Percentiles rank a stretch among this genome's conserved stretches.
These are phyloP conservation scores for Eutolmus rufibarbis DNA, from an alignment of 2,888 invertebrate genomes.

Conservation along the genomic window DNA sequence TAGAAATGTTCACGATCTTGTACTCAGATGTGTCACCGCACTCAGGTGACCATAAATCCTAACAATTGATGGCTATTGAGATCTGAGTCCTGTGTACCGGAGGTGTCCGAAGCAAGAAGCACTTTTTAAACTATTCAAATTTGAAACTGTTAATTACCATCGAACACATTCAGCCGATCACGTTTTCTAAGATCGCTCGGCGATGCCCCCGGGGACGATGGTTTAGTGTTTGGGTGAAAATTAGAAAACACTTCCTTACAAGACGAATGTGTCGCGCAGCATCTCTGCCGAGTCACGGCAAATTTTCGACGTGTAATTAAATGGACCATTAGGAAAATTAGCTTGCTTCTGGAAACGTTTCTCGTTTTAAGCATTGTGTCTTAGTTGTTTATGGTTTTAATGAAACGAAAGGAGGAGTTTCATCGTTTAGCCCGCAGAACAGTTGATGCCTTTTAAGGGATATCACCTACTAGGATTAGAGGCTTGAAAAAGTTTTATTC, in stretches of 20 bases:
- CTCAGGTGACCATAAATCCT: constrained; percentile 51
- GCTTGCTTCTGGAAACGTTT: not conserved
- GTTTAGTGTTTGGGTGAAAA: constrained; percentile 21
- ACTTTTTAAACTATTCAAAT: constrained; percentile 28
- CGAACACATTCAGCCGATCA: constrained; percentile 20
- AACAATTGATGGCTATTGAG: constrained; percentile 50
- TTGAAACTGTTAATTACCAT: constrained; percentile 35
- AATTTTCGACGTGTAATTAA: constrained; percentile 15
- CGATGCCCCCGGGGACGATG: not conserved
- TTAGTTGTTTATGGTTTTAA: not conserved
- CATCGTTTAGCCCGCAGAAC: not conserved
- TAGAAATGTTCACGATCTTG: constrained; percentile 51
- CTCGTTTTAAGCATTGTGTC: not conserved
- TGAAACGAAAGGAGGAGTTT: not conserved
- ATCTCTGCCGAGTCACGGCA: not conserved
- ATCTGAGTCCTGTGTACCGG: constrained; percentile 8
- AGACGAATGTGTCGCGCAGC: not conserved
- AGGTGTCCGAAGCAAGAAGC: not conserved
- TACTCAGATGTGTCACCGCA: constrained; percentile 50
- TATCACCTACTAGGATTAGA: not conserved
- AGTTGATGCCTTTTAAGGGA: not conserved
- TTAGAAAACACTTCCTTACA: constrained; percentile 31
- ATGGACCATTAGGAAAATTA: constrained; percentile 14
- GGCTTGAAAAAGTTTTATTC: too few species aligned
- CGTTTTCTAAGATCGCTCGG: constrained; percentile 12